Conservation (phyloP, 1,140 invertebrate genomes). For the Calosoma granatense region DNA sequence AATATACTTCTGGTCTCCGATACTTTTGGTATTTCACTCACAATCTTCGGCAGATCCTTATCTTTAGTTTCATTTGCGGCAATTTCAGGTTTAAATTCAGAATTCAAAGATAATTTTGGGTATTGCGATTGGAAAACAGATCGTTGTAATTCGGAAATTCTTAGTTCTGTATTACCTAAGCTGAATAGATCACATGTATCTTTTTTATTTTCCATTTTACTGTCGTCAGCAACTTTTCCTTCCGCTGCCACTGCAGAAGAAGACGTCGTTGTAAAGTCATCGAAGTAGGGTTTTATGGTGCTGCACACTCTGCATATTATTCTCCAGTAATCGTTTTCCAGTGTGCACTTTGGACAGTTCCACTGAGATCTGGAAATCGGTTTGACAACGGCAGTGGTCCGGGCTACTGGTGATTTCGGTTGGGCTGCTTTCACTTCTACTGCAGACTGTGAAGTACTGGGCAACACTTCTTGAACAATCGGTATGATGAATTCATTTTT, state of each 20-base stretch:
- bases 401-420: neutral
- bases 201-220: neutral
- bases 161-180: neutral
- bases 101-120: neutral
- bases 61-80: neutral
- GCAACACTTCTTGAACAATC: neutral
- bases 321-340: constrained; percentile 44
- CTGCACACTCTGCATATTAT: constrained; percentile 45
- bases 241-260: neutral
- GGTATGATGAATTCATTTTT: neutral
- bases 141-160: neutral
- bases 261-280: constrained; percentile 24
- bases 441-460: neutral
- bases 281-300: constrained; percentile 33
- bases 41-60: neutral
- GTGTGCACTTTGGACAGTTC: constrained; percentile 42
- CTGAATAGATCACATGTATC: neutral
- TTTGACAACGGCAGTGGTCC: neutral
- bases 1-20: neutral
- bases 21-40: neutral
- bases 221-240: constrained; percentile 12
- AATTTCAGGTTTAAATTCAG: neutral
- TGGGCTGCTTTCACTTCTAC: neutral
- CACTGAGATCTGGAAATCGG: constrained; percentile 25
- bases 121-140: constrained; percentile 2